Evolutionary conservation across 2,888 invertebrate genomes (phyloP).

Genomic region (Caenorhabditis virilis): DNA sequence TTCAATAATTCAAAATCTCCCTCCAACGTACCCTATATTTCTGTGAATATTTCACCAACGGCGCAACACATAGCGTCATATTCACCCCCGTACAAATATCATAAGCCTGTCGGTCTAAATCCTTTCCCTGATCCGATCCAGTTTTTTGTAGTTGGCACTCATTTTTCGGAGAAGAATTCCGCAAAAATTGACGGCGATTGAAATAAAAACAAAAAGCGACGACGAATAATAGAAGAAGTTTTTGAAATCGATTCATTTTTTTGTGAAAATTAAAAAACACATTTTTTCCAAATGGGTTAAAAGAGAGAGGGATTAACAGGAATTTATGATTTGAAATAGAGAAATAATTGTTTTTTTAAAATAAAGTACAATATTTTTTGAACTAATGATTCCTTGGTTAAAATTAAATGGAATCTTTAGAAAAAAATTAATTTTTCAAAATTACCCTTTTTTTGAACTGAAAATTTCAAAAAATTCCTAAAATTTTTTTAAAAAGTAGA

Average conservation of each 20-base stretch:
- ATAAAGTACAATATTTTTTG: no score
- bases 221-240: neutral
- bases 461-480: neutral
- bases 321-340: no score
- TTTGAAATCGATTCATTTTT: constrained; percentile 5
- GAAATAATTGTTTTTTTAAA: no score
- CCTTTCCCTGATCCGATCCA: neutral
- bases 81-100: constrained; percentile 15
- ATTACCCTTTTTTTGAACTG: neutral
- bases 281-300: no score
- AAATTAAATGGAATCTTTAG: no score
- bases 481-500: neutral
- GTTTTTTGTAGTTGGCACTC: neutral
- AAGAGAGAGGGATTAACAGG: no score
- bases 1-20: neutral
- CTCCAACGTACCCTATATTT: constrained; percentile 16
- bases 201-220: neutral
- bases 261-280: neutral
- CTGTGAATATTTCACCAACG: constrained; percentile 19
- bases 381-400: no score
- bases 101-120: neutral
- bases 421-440: no score
- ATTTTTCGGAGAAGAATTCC: neutral
- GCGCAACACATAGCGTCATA: constrained; percentile 19
- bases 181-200: neutral